Evolutionary conservation across 2,888 invertebrate species (phyloP).

Genomic region (Byasa hedistus): DNA sequence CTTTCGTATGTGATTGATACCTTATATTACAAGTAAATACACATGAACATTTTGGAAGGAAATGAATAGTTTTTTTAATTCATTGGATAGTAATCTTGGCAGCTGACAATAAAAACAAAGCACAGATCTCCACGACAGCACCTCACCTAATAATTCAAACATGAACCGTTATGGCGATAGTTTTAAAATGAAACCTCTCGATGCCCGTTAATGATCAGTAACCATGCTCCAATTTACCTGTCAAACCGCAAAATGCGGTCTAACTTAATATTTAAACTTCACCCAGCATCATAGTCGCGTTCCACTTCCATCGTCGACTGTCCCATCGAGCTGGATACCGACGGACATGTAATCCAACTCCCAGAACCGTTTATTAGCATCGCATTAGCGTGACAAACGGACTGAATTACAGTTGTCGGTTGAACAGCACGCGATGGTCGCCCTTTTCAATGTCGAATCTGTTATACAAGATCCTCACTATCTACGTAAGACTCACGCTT

Average conservation of each 20-base stretch:
- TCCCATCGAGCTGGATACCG: slow-evolving; percentile 28
- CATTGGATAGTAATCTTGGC: background rate
- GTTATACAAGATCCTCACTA: background rate
- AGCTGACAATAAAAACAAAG: background rate
- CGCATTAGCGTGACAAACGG: slow-evolving; percentile 49
- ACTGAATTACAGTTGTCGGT: slow-evolving; percentile 47
- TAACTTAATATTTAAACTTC: slow-evolving; percentile 24
- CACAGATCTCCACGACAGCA: background rate
- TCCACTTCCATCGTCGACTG: slow-evolving; percentile 31
- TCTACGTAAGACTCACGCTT: background rate
- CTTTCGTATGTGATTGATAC: too few species aligned
- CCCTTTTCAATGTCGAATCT: slow-evolving; percentile 4
- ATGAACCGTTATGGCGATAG: slow-evolving; percentile 10
- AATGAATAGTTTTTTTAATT: too few species aligned
- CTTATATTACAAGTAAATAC: too few species aligned
- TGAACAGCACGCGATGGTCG: slow-evolving; percentile 29
- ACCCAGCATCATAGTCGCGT: slow-evolving; percentile 26
- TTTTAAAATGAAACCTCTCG: slow-evolving; percentile 26
- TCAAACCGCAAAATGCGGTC: slow-evolving; percentile 31
- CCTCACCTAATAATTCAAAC: slow-evolving; percentile 10
- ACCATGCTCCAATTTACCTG: slow-evolving; percentile 19
- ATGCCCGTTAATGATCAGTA: slow-evolving; percentile 21
- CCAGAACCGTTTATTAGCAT: slow-evolving; percentile 46
- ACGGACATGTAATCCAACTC: slow-evolving; percentile 44
- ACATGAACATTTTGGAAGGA: too few species aligned